Evolutionary conservation across 1,140 invertebrate species (phyloP), one percentile per base, ranked within the genome.

Genomic region (Potamilus streckersoni): DNA sequence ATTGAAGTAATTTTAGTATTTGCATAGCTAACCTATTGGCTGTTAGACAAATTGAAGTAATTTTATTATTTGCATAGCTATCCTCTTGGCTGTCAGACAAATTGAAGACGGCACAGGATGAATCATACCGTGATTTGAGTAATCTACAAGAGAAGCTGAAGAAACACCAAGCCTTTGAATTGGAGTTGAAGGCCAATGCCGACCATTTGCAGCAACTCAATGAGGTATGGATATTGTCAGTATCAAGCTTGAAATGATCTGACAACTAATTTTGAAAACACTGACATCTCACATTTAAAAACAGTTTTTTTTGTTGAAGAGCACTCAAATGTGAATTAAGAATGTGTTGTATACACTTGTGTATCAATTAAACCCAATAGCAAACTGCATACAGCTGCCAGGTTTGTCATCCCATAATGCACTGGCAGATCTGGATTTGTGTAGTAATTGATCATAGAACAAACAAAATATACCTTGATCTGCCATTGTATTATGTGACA

Each of bases 131-230:
- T 49, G 97, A 99, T 85, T 90, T 98, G 20, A 94, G 93, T 60
- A 98, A 98, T 86, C 90, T 99, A 60, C 95, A 97, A 76, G 92
- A 96, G 4, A 99, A 99, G 88, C 90, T 99, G 4, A 96, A 99
- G 88, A 98, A 98, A 86, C 98, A 99, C 86, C 97, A 99, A 89
- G 98, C 97, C 0, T 99, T 99, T 87, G 97, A 99, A 86, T 92
- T 97, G 23, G 98, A 99, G 87, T 89, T 99, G 12, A 87, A 88
- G n/a, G 97, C 98, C 14, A 99, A 99, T 91, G 96, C 97, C n/a
- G 97, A 99, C 84, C 92, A 98, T 57, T 82, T 90, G 16, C 96
- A 98, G 84, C 93, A 94, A 14, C 98, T 99, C 84, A 98, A 99
- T 90, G 91, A 93, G 88, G 89, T 90, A 80, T 69, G 75, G 11